A percentile compares a stretch with the other conserved stretches of the same genome.
Evolutionary conservation across 2,797 vertebrate genomes (phyloP).

Genomic region (Enteromius unitaeniatus): DNA sequence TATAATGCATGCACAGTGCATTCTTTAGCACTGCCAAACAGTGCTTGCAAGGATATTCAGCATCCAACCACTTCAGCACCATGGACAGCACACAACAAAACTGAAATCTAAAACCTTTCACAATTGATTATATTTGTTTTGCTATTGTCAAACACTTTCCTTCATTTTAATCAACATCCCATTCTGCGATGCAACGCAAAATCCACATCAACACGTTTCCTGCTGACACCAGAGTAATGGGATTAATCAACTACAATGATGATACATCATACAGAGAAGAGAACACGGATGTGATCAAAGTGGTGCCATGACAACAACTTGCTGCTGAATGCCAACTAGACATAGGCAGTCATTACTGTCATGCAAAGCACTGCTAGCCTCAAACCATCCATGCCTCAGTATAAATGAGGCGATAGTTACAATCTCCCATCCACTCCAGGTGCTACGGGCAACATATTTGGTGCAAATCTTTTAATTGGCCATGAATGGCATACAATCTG

Average conservation of each 20-base stretch:
- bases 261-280: conserved; percentile 39
- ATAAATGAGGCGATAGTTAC: conserved; percentile 15
- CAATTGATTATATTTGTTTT: not conserved
- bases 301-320: conserved; percentile 40
- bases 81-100: not conserved
- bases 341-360: conserved; percentile 35
- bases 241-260: conserved; percentile 41
- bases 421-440: not conserved
- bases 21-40: conserved; percentile 5
- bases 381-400: conserved; percentile 17
- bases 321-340: conserved; percentile 25
- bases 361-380: conserved; percentile 15
- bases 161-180: conserved; percentile 12
- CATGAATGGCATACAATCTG: conserved; percentile 8
- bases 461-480: conserved; percentile 19
- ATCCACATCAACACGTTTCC: conserved; percentile 16
- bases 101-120: conserved; percentile 2
- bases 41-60: not conserved
- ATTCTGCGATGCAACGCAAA: not conserved
- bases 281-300: conserved; percentile 41
- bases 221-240: conserved; percentile 20
- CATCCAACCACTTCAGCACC: not conserved
- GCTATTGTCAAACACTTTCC: conserved; percentile 14
- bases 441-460: conserved; percentile 27
- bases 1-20: not conserved